Percentiles rank a stretch among this genome's conserved stretches.
Evolutionary conservation across 2,888 invertebrate genomes (phyloP).

Genomic region (Dasypogon diadema): DNA sequence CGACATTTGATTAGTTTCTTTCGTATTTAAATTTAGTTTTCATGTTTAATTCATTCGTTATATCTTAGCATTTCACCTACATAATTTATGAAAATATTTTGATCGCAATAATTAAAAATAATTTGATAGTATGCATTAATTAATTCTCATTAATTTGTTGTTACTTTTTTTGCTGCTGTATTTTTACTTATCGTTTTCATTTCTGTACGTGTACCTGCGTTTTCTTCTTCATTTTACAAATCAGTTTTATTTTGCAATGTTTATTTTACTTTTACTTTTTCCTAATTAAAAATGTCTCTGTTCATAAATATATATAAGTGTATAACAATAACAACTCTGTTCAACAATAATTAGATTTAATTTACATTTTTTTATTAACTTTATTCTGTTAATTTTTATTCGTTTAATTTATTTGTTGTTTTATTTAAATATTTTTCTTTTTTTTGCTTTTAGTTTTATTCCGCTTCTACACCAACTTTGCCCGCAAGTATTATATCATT

Average conservation of each 20-base stretch:
- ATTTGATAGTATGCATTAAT: slow-evolving; percentile 22
- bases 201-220: neutral
- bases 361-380: slow-evolving; percentile 41
- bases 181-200: slow-evolving; percentile 6
- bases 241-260: slow-evolving; percentile 2
- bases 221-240: slow-evolving; percentile 24
- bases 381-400: slow-evolving; percentile 9
- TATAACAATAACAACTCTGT: slow-evolving; percentile 57
- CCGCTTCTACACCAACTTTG: no score
- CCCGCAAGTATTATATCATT: no score
- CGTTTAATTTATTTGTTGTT: slow-evolving; percentile 14
- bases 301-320: slow-evolving; percentile 54
- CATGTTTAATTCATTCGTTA: slow-evolving; percentile 30
- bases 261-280: slow-evolving; percentile 36
- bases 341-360: slow-evolving; percentile 55
- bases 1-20: slow-evolving; percentile 46
- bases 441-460: slow-evolving; percentile 16
- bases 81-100: slow-evolving; percentile 35
- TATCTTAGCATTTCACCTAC: slow-evolving; percentile 39
- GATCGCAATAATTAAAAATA: slow-evolving; percentile 45
- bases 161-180: slow-evolving; percentile 7
- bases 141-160: neutral
- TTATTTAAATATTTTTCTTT: no score
- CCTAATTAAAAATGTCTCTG: slow-evolving; percentile 41
- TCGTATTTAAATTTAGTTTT: slow-evolving; percentile 40